Percentiles rank a stretch among this genome's conserved stretches.
Conservation (phyloP, 2,888 invertebrate genomes). For the Parnassius apollo region DNA sequence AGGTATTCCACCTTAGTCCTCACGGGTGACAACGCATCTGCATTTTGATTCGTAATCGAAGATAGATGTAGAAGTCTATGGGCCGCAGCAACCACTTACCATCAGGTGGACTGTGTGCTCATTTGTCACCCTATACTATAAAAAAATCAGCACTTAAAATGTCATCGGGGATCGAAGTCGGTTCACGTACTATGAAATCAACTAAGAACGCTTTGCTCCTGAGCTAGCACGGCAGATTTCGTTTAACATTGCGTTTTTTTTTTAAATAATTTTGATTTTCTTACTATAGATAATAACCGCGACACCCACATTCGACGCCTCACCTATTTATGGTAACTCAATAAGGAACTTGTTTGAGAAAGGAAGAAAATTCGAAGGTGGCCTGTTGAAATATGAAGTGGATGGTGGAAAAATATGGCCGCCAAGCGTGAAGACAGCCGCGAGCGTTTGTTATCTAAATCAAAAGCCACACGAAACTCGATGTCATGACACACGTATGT, state of each 20-base stretch:
- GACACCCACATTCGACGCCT: slow-evolving; percentile 41
- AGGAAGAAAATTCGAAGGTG: slow-evolving; percentile 36
- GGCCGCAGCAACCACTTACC: too few species aligned
- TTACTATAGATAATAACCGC: slow-evolving; percentile 39
- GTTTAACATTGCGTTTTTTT: background rate
- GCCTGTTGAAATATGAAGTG: slow-evolving; percentile 40
- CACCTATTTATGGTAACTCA: slow-evolving; percentile 37
- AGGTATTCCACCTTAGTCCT: too few species aligned
- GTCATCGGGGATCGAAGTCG: too few species aligned
- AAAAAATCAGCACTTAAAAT: too few species aligned
- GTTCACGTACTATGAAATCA: too few species aligned
- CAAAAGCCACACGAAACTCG: slow-evolving; percentile 44
- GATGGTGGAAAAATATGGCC: slow-evolving; percentile 42
- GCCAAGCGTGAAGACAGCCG: slow-evolving; percentile 32
- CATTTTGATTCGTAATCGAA: too few species aligned
- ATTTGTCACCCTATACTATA: too few species aligned
- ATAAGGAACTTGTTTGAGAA: slow-evolving; percentile 32
- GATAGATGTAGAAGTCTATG: too few species aligned
- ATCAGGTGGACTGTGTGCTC: too few species aligned
- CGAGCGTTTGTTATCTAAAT: slow-evolving; percentile 39
- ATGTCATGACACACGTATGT: slow-evolving; percentile 51
- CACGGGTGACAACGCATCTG: too few species aligned
- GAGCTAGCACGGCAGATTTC: background rate
- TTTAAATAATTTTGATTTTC: too few species aligned
- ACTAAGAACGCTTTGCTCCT: background rate